Percentiles rank a stretch among this genome's conserved stretches.
These are phyloP conservation scores for Malurus cyaneus DNA, from an alignment of 2,113 vertebrate species.

Conservation along the genomic window DNA sequence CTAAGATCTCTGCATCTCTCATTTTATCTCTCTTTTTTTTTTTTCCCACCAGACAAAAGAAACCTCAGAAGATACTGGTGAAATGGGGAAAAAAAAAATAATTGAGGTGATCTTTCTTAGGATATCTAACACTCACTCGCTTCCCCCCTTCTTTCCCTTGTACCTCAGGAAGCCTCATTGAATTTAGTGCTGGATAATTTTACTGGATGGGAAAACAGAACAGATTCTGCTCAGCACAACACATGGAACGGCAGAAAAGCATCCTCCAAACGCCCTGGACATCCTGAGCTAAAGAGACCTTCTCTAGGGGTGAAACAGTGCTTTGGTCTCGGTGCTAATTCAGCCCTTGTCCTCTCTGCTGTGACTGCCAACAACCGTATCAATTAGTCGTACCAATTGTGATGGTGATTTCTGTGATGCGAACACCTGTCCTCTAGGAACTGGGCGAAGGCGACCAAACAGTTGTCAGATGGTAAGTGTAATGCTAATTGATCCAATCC, in stretches of 20 bases:
- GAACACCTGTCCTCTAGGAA: constrained; percentile 80
- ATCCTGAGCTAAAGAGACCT: constrained; percentile 34
- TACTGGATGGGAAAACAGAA: neutral
- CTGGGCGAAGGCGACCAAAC: constrained; percentile 74
- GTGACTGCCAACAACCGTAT: constrained; percentile 68
- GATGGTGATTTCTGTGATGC: constrained; percentile 68
- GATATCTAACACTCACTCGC: neutral
- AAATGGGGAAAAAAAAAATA: neutral
- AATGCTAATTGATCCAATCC: constrained; percentile 79
- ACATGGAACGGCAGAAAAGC: neutral
- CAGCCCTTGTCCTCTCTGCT: constrained; percentile 65
- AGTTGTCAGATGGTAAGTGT: constrained; percentile 83
- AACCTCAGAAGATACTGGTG: neutral
- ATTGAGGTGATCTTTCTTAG: neutral
- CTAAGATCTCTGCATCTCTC: neutral
- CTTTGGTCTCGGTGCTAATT: constrained; percentile 57
- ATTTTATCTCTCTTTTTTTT: neutral
- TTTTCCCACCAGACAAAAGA: neutral
- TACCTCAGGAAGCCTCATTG: neutral
- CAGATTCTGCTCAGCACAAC: constrained; percentile 13
- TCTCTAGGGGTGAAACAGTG: constrained; percentile 35
- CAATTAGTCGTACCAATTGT: constrained; percentile 74
- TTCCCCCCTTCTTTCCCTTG: neutral
- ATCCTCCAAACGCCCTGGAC: neutral
- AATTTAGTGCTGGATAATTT: neutral